Conservation (phyloP, 2,113 vertebrate genomes). For the Corythoichthys intestinalis region DNA sequence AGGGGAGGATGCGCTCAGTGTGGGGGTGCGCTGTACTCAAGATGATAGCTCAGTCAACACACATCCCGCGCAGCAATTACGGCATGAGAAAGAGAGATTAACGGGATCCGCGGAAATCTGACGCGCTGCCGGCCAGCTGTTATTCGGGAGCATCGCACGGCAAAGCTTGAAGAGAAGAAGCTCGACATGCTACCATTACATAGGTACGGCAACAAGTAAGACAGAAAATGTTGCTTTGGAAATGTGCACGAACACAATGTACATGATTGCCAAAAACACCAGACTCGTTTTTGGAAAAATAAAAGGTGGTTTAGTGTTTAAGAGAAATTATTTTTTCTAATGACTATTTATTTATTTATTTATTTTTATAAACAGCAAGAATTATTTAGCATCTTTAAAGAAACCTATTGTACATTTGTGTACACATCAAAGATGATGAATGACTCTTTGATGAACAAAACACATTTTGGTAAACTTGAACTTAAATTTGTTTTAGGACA, state of each 20-base stretch:
- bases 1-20: neutral
- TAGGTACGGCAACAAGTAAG: neutral
- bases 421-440: no score
- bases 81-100: conserved; percentile 22
- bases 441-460: no score
- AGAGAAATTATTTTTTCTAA: no score
- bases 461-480: no score
- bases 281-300: no score
- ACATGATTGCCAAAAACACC: no score
- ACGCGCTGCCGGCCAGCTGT: conserved; percentile 1
- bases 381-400: no score
- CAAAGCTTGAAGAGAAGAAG: neutral
- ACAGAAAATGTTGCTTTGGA: neutral
- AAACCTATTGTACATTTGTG: no score
- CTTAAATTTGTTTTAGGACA: neutral
- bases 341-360: no score
- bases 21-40: conserved; percentile 10
- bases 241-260: neutral
- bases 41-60: conserved; percentile 33
- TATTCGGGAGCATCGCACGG: conserved; percentile 11
- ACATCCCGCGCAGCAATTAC: conserved; percentile 30
- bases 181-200: neutral
- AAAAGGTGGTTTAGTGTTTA: no score
- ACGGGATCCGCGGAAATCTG: conserved; percentile 17
- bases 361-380: no score